Percentiles rank a stretch among this genome's conserved stretches.
phyloP scores from a whole-genome alignment of 2,888 invertebrate genomes.

The Esperia sulphurella region DNA sequence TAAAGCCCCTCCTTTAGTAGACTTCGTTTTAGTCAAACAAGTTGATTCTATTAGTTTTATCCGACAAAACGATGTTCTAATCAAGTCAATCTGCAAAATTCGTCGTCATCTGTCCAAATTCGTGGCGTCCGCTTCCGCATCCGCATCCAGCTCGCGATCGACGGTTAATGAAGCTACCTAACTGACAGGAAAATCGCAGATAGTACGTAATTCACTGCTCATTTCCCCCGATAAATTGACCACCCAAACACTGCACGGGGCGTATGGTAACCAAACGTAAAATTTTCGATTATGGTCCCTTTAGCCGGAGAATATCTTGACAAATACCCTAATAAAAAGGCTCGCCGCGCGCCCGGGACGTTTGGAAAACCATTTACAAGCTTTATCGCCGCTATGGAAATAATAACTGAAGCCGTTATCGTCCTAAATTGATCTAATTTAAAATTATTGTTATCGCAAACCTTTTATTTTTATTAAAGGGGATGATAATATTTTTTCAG shows the following conservation, averaged over 20 bases:
- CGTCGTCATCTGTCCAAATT: constrained; percentile 8
- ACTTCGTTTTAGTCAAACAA: no score
- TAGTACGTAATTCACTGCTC: constrained; percentile 2
- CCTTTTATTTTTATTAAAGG: constrained; percentile 70
- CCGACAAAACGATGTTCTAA: not conserved
- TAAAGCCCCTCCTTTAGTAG: no score
- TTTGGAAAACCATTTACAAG: constrained; percentile 78
- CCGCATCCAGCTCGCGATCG: not conserved
- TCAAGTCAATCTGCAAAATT: constrained; percentile 9
- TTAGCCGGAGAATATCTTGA: constrained; percentile 69
- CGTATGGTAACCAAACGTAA: constrained; percentile 71
- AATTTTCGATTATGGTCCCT: constrained; percentile 69
- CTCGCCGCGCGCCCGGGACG: constrained; percentile 65
- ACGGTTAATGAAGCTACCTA: constrained; percentile 6
- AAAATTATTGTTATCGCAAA: constrained; percentile 74
- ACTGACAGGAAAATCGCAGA: constrained; percentile 11
- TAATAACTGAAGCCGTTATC: constrained; percentile 76
- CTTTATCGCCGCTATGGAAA: constrained; percentile 76
- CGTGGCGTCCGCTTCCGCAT: constrained; percentile 10
- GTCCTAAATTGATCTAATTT: constrained; percentile 76
- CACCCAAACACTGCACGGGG: constrained; percentile 23
- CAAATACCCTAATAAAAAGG: constrained; percentile 76
- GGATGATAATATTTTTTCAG: constrained; percentile 62
- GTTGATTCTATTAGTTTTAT: no score
- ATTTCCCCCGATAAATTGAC: constrained; percentile 32